Evolutionary conservation across 2,888 invertebrate genomes (phyloP), one percentile per base, ranked within the genome.

Genomic region (Pimpla rufipes): DNA sequence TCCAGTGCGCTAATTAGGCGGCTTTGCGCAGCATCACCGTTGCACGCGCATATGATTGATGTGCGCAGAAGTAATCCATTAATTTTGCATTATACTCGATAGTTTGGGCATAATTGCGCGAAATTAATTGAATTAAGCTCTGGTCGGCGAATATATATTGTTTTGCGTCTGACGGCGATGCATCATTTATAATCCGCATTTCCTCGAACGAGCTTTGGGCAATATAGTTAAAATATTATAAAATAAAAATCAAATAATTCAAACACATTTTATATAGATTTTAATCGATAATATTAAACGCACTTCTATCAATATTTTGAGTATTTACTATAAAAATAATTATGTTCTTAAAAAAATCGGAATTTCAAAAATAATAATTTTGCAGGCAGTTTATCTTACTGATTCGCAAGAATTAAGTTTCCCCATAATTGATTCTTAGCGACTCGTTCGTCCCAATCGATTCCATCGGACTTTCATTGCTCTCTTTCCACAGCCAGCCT

Each of bases 61-160:
- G 23, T n/a, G 71, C 71, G 55, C 52, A 55, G 16, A 42, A 71
- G 55, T 71, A 23, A 57, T 62, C 62, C 62, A 42, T 71, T 42
- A 50, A 57, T 29, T 55, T 23, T n/a, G 16, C 42, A 16, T 55
- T 71, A 23, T 29, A 40, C 37, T 62, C 62, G 62, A 62, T 62
- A 37, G 37, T 45, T 66, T 7, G 13, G 23, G 23, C 11, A 21
- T 23, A 66, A 45, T 66, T 45, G 23, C 66, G 66, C 21, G 66
- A 23, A 45, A 66, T 66, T 66, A 45, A 66, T 66, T 11, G 66
- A 66, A 66, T 45, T 23, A 40, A 40, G 2, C 37, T 37, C 8
- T 37, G 8, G 18, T 10, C 29, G 35, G 35, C 35, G 35, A 35
- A 29, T 59, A 35, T 59, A 59, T 55, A 21, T 23, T 11, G 55